phyloP scores from a whole-genome alignment of 2,797 vertebrate genomes.

The Onychomys arenicola region DNA sequence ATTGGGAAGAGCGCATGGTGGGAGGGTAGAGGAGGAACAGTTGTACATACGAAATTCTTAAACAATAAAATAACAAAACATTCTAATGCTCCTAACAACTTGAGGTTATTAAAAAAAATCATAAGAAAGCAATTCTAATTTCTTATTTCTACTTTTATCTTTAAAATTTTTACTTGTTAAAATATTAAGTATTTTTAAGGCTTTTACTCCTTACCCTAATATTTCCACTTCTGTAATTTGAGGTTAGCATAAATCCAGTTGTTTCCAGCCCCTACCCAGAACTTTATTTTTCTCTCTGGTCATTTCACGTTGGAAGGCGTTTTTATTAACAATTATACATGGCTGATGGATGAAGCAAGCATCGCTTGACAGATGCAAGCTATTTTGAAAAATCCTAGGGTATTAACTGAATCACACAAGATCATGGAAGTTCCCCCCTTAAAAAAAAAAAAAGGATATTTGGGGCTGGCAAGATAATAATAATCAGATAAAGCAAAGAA shows the following conservation, averaged over 20 bases:
- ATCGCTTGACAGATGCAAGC: not conserved
- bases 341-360: slow-evolving; percentile 44
- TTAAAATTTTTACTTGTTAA: not conserved
- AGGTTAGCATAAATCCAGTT: slow-evolving; percentile 9
- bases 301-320: slow-evolving; percentile 20
- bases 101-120: not conserved
- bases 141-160: not conserved
- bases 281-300: slow-evolving; percentile 13
- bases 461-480: not conserved
- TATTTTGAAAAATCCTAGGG: slow-evolving; percentile 9
- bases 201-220: not conserved
- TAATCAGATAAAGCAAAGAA: too few species aligned
- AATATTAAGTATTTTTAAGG: not conserved
- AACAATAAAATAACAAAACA: not conserved
- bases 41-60: not conserved
- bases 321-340: not conserved
- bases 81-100: not conserved
- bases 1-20: not conserved
- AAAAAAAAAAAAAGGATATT: not conserved
- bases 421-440: not conserved
- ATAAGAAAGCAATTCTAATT: not conserved
- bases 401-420: slow-evolving; percentile 23
- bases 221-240: not conserved
- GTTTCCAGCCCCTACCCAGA: slow-evolving; percentile 36
- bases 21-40: not conserved